These are phyloP conservation scores for Ctenomys sociabilis DNA, from an alignment of 2,113 vertebrate species.

Conservation along the genomic window DNA sequence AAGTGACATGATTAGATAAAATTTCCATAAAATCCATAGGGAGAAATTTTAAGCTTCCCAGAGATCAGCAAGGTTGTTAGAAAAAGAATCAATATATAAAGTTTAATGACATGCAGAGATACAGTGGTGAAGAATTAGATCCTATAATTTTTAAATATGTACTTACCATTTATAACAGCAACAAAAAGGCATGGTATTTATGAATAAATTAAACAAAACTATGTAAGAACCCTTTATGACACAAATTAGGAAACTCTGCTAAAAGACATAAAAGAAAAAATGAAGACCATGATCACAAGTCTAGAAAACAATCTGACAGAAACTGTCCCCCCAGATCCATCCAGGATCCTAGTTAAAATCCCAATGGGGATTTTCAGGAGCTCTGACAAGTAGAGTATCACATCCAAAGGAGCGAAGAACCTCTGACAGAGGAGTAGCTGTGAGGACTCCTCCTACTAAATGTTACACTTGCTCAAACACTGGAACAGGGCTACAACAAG, in stretches of 20 bases:
- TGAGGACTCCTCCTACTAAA: too few relatives aligned
- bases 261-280: not conserved
- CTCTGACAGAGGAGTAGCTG: not conserved
- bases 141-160: not conserved
- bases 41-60: not conserved
- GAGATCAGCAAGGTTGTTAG: not conserved
- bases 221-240: not conserved
- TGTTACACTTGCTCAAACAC: accelerated
- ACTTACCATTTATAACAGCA: not conserved
- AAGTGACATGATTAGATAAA: not conserved
- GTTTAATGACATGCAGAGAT: not conserved
- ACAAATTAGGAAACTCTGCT: not conserved
- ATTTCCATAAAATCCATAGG: not conserved
- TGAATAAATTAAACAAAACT: not conserved
- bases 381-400: not conserved
- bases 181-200: not conserved
- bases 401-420: not conserved
- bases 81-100: constrained; percentile 2
- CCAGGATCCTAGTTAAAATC: not conserved
- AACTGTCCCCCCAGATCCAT: not conserved
- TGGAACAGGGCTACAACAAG: too few relatives aligned
- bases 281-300: not conserved
- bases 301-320: not conserved
- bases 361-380: not conserved
- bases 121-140: not conserved